phyloP scores from a whole-genome alignment of 2,797 vertebrate genomes.

The Sebastes steindachneri region DNA sequence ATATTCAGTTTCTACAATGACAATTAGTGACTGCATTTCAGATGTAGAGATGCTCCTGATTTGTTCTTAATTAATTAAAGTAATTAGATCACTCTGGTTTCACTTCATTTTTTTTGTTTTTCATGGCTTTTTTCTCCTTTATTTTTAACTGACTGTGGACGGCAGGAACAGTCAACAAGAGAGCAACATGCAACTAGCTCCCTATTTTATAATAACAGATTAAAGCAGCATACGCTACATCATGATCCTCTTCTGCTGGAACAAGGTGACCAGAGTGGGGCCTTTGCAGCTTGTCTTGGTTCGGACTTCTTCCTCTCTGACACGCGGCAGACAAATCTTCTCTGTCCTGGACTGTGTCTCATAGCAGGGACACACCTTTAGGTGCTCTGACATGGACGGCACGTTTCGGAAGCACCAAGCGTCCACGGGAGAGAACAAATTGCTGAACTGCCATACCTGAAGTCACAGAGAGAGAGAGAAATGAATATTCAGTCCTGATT shows the following conservation, averaged over 20 bases:
- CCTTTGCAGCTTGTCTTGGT: conserved; percentile 40
- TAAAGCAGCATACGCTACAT: conserved; percentile 41
- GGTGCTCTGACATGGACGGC: conserved; percentile 88
- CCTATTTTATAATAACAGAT: neutral
- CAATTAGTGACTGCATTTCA: neutral
- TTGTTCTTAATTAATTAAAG: neutral
- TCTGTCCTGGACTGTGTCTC: conserved; percentile 84
- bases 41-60: neutral
- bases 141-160: neutral
- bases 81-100: neutral
- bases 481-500: neutral
- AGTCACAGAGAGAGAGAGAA: neutral
- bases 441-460: conserved; percentile 98
- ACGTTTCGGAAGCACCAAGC: conserved; percentile 84
- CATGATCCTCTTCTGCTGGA: conserved; percentile 63
- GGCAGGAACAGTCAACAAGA: neutral
- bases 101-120: neutral
- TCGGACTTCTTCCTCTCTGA: conserved; percentile 63
- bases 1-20: neutral
- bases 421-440: conserved; percentile 89
- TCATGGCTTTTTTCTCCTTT: neutral
- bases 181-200: neutral
- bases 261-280: conserved; percentile 80
- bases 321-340: conserved; percentile 82
- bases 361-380: conserved; percentile 91